phyloP scores from a whole-genome alignment of 2,888 invertebrate species.

The Fabriciana adippe region DNA sequence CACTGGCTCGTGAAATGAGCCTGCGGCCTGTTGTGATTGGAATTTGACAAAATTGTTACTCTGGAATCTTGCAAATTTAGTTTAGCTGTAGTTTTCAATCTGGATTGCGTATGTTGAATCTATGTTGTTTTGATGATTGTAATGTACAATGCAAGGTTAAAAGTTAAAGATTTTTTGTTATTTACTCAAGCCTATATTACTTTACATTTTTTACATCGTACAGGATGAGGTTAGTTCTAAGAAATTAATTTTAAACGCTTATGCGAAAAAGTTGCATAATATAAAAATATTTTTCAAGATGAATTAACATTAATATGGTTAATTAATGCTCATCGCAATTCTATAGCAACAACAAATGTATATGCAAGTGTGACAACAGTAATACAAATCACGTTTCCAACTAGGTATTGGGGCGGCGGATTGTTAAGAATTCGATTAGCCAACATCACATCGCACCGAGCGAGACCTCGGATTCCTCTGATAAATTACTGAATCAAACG shows the following conservation, averaged over 20 bases:
- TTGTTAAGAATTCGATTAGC: slow-evolving; percentile 28
- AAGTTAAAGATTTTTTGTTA: too few species aligned
- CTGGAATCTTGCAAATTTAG: neutral
- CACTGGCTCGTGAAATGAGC: slow-evolving; percentile 31
- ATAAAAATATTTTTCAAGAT: too few species aligned
- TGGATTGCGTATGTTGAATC: neutral
- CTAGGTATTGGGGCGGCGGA: slow-evolving; percentile 1
- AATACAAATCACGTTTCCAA: slow-evolving; percentile 5
- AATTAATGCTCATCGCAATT: neutral
- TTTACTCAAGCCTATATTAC: too few species aligned
- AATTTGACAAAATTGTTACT: slow-evolving; percentile 9
- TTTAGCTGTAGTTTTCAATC: neutral
- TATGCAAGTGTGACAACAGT: neutral
- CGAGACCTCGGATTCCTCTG: slow-evolving; percentile 10
- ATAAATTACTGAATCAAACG: slow-evolving; percentile 23
- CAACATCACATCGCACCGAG: slow-evolving; percentile 11
- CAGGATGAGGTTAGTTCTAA: too few species aligned
- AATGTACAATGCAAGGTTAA: too few species aligned
- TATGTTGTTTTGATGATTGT: neutral
- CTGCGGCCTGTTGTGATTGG: slow-evolving; percentile 9
- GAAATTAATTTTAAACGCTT: too few species aligned
- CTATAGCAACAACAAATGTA: neutral
- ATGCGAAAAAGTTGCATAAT: too few species aligned
- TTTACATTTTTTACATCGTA: too few species aligned
- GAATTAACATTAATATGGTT: neutral